Conservation (phyloP, 1,140 invertebrate genomes). For the Charaxes varanes region DNA sequence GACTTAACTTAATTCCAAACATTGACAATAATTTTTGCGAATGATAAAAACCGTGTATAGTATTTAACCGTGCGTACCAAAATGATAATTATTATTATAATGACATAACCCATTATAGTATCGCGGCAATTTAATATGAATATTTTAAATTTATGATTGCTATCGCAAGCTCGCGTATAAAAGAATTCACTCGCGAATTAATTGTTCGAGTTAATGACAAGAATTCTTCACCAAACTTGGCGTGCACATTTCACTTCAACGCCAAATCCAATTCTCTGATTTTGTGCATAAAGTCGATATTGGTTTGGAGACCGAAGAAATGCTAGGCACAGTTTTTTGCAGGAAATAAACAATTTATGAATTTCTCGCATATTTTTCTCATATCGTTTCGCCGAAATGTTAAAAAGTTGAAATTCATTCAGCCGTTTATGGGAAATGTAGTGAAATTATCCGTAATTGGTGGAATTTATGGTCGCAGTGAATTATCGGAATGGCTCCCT, state of each 20-base stretch:
- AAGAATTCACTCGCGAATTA: constrained; percentile 26
- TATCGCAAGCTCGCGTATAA: constrained; percentile 24
- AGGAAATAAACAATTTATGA: constrained; percentile 3
- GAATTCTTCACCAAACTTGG: constrained; percentile 5
- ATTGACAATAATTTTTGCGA: too few species aligned
- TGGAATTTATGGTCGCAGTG: background rate
- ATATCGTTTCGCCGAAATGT: constrained; percentile 7
- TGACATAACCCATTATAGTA: too few species aligned
- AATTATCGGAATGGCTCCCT: constrained; percentile 3
- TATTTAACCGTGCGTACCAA: too few species aligned
- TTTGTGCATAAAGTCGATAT: constrained; percentile 2
- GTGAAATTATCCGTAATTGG: constrained; percentile 3
- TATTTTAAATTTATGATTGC: too few species aligned
- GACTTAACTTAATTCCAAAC: too few species aligned
- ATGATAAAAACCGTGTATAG: too few species aligned
- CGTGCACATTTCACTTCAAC: background rate
- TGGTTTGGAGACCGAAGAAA: background rate
- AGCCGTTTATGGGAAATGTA: background rate
- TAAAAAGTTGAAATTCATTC: constrained; percentile 5
- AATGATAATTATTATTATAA: too few species aligned
- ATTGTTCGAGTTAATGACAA: constrained; percentile 21
- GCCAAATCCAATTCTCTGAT: background rate
- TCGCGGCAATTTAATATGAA: too few species aligned
- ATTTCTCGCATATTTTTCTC: background rate
- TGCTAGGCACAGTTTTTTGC: background rate